Base-by-base conservation (phyloP, 2,113 vertebrate genomes). In the Protobothrops mucrosquamatus region DNA sequence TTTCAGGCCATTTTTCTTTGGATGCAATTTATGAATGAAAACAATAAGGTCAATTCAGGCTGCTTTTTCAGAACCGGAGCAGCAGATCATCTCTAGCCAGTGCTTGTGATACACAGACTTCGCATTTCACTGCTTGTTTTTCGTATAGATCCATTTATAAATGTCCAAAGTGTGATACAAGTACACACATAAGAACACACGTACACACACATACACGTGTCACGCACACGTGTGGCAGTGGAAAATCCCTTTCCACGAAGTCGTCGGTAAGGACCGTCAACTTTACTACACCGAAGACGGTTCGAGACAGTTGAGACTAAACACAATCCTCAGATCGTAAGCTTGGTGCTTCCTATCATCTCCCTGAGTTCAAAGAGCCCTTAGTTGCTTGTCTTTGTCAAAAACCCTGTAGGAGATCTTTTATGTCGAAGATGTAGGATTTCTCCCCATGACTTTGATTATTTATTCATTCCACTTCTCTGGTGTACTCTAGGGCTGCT, bases 361-460 rank as follows among this genome's bases (percentile, higher is more conserved):
- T 97, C 96, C 95, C 95, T 5, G 94, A 98, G 98, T 99, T 99
- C 98, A 99, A 99, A 99, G 98, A 97, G 93, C 86, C 95, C 97
- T 97, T 97, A 97, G 98, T 98, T 99, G 98, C 98, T 99, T 99
- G 98, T 99, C 98, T 99, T 98, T 99, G 98, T 99, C 98, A 98
- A 97, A 98, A 98, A 98, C 98, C 94, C 98, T 94, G 98, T 97
- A 98, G 99, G 98, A 98, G 96, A 98, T 98, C 99, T 99, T 99
- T 99, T 98, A 98, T 99, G 98, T 98, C 96, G 93, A 97, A 98
- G 98, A 98, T 98, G 98, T 99, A 98, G 98, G 98, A 98, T 98
- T 98, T 98, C 98, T 98, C 96, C 9, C 96, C 97, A 98, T 95
- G 97, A 98, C 98, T 99, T 99, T 99, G 98, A 99, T 99, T 98